Base-by-base conservation (phyloP, 2,113 vertebrate species). In the Leptobrachium ailaonicum region DNA sequence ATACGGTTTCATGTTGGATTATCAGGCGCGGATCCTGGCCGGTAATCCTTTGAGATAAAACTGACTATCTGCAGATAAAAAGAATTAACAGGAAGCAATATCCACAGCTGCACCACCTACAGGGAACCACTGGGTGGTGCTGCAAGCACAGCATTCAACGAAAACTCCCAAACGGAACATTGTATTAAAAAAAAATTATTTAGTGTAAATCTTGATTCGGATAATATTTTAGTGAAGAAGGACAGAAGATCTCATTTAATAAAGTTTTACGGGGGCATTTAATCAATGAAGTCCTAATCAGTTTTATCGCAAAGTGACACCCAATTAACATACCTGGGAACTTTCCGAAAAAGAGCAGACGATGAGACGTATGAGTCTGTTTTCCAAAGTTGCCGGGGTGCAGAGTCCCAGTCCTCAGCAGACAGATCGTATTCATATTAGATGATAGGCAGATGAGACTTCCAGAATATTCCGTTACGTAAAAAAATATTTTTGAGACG, bases 101-200 rank as follows among this genome's bases (percentile, higher is more conserved):
- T 41, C 3, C 4, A 1, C 11, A 41, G 3, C 11, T 86, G 88
- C 81, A 87, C 86, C 77, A 82, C 83, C 80, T 2, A 47, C n/a
- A 8, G 45, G 0, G 2, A 10, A 40, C 86, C 93, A 88, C 89
- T 90, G 91, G 93, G 92, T 94, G 93, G 91, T 88, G 89, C 82
- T 92, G 85, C 78, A 85, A 88, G 88, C 75, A 88, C 87, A 91
- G 86, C 67, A 7, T 78, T 89, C 90, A 85, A 76, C 85, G 78
- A 0, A 0, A 41, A 13, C 9, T 45, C 8, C 32, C 44, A 58
- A 68, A 32, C 68, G 32, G 41, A 80, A 74, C 60, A 73, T 80
- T 44, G 43, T n/a, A 73, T 80, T 44, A 54, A 20, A 66, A 56
- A 56, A 13, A 73, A 32, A 9, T 44, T 44, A 79, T 20, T 47